phyloP scores from a whole-genome alignment of 2,888 invertebrate species.

The Morinoia aosen region DNA sequence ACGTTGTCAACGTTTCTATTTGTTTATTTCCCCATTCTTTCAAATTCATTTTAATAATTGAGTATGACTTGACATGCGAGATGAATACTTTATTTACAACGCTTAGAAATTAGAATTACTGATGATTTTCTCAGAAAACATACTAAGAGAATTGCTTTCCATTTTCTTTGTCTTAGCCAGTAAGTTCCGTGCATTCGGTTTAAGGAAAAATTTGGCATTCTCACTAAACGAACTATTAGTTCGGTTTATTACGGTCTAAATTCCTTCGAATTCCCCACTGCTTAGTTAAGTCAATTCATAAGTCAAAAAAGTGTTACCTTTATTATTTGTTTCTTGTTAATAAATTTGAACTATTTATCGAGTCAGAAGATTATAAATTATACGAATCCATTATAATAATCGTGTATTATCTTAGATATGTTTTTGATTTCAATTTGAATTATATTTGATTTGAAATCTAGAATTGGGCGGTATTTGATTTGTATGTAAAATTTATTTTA shows the following conservation, averaged over 20 bases:
- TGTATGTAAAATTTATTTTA: neutral
- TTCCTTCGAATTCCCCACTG: neutral
- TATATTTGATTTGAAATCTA: neutral
- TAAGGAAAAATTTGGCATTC: neutral
- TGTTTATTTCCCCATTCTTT: neutral
- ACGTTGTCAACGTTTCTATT: neutral
- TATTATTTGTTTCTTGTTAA: neutral
- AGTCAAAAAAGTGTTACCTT: neutral
- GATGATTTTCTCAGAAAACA: neutral
- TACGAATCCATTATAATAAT: neutral
- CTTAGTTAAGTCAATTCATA: neutral
- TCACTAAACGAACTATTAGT: too few species aligned
- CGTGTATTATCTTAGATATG: neutral
- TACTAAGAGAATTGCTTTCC: neutral
- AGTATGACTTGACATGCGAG: neutral
- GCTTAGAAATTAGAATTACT: neutral
- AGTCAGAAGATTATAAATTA: neutral
- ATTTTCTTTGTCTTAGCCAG: neutral
- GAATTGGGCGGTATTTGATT: neutral
- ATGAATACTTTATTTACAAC: neutral
- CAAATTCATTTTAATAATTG: neutral
- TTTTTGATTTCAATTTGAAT: neutral
- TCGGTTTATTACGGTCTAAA: neutral
- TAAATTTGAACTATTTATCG: neutral
- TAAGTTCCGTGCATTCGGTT: neutral